phyloP scores from a whole-genome alignment of 2,113 vertebrate species.

The Chinchilla lanigera region DNA sequence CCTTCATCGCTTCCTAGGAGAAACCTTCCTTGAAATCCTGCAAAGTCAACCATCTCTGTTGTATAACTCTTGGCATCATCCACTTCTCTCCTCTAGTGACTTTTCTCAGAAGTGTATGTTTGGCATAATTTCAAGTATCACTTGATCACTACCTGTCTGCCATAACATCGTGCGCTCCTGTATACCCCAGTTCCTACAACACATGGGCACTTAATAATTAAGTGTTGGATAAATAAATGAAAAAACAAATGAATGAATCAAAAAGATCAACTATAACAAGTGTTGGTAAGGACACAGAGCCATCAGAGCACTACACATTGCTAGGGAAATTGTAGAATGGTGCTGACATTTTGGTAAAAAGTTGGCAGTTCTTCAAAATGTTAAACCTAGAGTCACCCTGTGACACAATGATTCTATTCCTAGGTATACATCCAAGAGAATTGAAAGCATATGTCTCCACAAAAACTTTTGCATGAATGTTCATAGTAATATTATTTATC shows the following conservation, averaged over 20 bases:
- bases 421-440: not conserved
- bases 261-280: not conserved
- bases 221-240: not conserved
- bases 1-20: not conserved
- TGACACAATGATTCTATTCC: not conserved
- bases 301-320: fast-evolving
- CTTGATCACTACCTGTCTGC: not conserved
- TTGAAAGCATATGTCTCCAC: not conserved
- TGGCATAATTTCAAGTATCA: not conserved
- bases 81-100: not conserved
- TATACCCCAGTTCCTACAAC: too few species aligned
- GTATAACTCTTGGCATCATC: not conserved
- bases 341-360: not conserved
- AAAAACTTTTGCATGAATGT: not conserved
- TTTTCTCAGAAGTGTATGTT: not conserved
- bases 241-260: not conserved
- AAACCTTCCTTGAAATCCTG: not conserved
- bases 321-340: not conserved
- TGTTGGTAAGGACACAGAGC: not conserved
- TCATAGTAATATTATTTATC: not conserved
- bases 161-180: not conserved
- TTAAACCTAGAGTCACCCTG: not conserved
- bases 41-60: not conserved
- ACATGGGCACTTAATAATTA: not conserved
- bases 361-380: not conserved